phyloP scores from a whole-genome alignment of 2,888 invertebrate genomes.

The Plebejus argus region DNA sequence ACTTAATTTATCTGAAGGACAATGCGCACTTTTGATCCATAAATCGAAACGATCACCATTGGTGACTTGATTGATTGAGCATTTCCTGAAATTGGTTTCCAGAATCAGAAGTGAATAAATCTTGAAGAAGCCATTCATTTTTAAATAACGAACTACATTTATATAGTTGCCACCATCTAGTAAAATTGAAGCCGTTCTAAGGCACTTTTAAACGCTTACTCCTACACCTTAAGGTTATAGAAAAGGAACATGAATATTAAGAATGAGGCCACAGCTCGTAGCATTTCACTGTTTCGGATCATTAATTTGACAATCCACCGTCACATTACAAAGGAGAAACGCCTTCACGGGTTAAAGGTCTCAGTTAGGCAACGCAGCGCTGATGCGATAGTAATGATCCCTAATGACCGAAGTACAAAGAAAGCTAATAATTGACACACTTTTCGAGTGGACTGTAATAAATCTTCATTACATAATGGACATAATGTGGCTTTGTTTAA shows the following conservation, averaged over 20 bases:
- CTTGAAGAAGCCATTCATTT: neutral
- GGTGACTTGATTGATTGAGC: no score
- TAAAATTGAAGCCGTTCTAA: neutral
- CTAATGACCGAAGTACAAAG: constrained; percentile 58
- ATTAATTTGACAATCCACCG: constrained; percentile 77
- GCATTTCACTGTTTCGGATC: constrained; percentile 67
- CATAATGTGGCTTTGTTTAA: constrained; percentile 9
- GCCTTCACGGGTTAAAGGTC: constrained; percentile 76
- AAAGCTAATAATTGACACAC: constrained; percentile 43
- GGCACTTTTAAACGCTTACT: neutral
- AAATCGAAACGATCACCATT: no score
- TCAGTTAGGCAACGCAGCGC: constrained; percentile 64
- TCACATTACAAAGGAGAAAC: constrained; percentile 62
- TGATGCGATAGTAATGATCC: constrained; percentile 56
- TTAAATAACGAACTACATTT: neutral
- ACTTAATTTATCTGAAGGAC: no score
- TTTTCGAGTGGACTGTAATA: constrained; percentile 36
- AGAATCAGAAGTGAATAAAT: neutral
- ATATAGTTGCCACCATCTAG: neutral
- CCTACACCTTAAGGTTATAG: constrained; percentile 45
- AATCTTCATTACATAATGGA: constrained; percentile 26
- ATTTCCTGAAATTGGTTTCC: neutral
- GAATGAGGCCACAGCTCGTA: constrained; percentile 58
- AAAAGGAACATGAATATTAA: constrained; percentile 44
- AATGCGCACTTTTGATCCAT: no score